Percentiles rank a stretch among this genome's conserved stretches.
These are phyloP conservation scores for Tubulanus polymorphus DNA, from an alignment of 2,888 invertebrate species.

Conservation along the genomic window DNA sequence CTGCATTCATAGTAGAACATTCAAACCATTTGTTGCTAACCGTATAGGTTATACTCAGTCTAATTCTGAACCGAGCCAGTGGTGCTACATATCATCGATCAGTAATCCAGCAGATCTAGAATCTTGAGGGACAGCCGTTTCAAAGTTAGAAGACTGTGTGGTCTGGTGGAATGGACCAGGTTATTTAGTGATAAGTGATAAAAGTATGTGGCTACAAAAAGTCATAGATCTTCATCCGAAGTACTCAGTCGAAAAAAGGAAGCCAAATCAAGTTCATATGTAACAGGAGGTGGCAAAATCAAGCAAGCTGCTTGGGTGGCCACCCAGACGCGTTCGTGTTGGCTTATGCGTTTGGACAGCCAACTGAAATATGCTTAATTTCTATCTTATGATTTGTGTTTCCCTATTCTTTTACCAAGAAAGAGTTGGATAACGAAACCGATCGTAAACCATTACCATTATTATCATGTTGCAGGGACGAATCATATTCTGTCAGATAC, in stretches of 20 bases:
- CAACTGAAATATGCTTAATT: not conserved
- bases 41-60: not conserved
- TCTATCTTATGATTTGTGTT: not conserved
- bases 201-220: too few species aligned
- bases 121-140: not conserved
- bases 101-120: not conserved
- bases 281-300: too few species aligned
- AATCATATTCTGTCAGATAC: not conserved
- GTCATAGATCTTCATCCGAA: too few species aligned
- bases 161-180: not conserved
- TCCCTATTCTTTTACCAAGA: not conserved
- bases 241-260: too few species aligned
- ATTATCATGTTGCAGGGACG: not conserved
- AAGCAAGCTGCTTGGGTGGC: too few species aligned
- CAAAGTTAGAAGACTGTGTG: not conserved
- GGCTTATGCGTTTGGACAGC: not conserved
- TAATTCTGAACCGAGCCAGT: not conserved
- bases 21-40: conserved; percentile 3
- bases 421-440: not conserved
- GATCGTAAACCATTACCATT: not conserved
- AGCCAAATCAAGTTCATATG: too few species aligned
- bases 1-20: not conserved
- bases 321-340: too few species aligned
- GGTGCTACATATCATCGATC: not conserved
- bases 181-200: too few species aligned